A percentile compares a stretch with the other conserved stretches of the same genome.
Evolutionary conservation across 2,888 invertebrate species (phyloP).

Genomic region (Callimorpha dominula): DNA sequence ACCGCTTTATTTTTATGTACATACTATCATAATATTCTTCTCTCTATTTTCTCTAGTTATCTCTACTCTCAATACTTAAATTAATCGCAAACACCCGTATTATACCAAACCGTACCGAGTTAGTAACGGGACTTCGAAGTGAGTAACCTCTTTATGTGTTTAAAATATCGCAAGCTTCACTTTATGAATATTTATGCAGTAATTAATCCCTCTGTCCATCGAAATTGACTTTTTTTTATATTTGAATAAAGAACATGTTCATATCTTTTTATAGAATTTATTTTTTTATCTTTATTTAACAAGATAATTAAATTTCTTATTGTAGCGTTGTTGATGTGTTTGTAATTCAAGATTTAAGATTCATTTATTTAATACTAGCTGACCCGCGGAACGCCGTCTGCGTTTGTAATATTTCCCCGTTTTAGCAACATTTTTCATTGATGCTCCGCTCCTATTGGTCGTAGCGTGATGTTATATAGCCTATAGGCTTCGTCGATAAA

Average conservation of each 20-base stretch:
- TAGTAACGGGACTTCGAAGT: constrained; percentile 39
- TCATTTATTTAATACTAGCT: no score
- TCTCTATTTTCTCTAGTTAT: no score
- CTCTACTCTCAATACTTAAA: constrained; percentile 1
- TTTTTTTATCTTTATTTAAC: background rate
- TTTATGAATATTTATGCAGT: constrained; percentile 34
- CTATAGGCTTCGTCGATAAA: no score
- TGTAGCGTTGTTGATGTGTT: no score
- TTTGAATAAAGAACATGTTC: constrained; percentile 1
- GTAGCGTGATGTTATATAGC: no score
- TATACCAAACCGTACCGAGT: constrained; percentile 25
- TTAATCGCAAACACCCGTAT: constrained; percentile 20
- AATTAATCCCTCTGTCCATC: constrained; percentile 2
- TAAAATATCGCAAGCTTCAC: constrained; percentile 15
- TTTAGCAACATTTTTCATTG: no score
- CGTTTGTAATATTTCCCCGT: no score
- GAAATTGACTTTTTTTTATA: background rate
- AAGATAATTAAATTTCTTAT: no score
- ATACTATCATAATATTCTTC: background rate
- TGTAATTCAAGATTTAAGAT: no score
- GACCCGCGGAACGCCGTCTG: no score
- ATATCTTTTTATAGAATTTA: background rate
- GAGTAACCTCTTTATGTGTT: constrained; percentile 40
- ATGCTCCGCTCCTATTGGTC: no score
- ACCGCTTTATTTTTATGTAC: no score